Base-by-base conservation (phyloP, 2,888 invertebrate species). In the Chrysina gloriosa region DNA sequence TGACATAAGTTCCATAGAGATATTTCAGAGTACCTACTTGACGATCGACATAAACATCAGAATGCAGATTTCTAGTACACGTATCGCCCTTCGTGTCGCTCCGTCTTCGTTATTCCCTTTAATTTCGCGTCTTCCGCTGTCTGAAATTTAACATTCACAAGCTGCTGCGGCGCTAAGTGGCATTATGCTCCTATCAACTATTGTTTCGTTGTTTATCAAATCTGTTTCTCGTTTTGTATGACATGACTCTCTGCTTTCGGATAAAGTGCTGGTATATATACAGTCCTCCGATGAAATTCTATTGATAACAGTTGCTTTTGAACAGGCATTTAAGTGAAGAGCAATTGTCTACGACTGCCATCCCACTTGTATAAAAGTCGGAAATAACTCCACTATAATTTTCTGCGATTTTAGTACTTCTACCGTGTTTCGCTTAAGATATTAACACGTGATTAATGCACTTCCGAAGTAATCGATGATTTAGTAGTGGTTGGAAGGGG, bases 121-220 rank as follows among this genome's bases (percentile, higher is more conserved):
- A 39, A 36, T 11, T 23, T 39, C 52, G 29, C 29, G 7, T 52
- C 36, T 23, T 56, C 31, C 56, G 16, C 39, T 31, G 56, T 23
- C 7, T 21, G 21, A n/a, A 36, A 56, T 56, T 36, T 39, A 39
- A 39, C 39, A 56, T 39, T 56, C 23, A 23, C 56, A 16, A 36
- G 11, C 39, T 23, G 39, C 36, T 56, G 56, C 25, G 56, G 56
- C 25, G 23, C 16, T 56, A 56, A 56, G 56, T 56, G 25, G 56
- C 16, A 56, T 36, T 56, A 56, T 39, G 56, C 34, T 56, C 14
- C 56, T 23, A 56, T 36, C 36, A 56, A 21, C 36, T 56, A 56
- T 56, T 56, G 56, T 56, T 56, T 23, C 56, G 21, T 39, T 56
- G 39, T 39, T 56, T 56, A 56, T 56, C 56, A 56, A 56, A 36